phyloP scores from a whole-genome alignment of 2,113 vertebrate genomes.

The Pungitius pungitius region DNA sequence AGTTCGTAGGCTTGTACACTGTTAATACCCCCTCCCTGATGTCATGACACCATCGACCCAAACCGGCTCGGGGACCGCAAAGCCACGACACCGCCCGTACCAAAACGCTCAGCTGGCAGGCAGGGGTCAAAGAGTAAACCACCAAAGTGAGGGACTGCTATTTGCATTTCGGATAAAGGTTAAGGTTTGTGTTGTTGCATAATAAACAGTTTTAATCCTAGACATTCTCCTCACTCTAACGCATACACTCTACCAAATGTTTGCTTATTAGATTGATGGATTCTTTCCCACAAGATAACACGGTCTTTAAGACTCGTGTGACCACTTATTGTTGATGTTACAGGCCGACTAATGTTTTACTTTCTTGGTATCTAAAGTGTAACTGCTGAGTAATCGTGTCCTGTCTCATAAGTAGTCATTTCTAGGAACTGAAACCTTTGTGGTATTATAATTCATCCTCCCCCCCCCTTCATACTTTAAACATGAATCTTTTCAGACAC shows the following conservation, averaged over 20 bases:
- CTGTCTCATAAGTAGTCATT: constrained; percentile 31
- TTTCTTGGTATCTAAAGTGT: constrained; percentile 13
- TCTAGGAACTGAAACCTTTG: constrained; percentile 38
- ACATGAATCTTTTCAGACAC: constrained; percentile 54
- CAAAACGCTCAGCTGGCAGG: constrained; percentile 26
- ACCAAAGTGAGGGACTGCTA: background rate
- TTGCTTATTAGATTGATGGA: background rate
- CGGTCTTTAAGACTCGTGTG: constrained; percentile 15
- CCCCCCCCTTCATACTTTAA: constrained; percentile 35
- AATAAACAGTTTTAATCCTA: constrained; percentile 5
- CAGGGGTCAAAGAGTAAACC: constrained; percentile 25
- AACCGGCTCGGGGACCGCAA: constrained; percentile 52
- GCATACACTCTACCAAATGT: background rate
- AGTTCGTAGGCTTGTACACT: constrained; percentile 73
- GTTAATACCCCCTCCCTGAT: constrained; percentile 75
- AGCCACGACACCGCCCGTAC: constrained; percentile 14
- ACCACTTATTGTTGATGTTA: constrained; percentile 9
- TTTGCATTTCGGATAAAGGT: constrained; percentile 21
- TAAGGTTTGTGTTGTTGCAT: constrained; percentile 25
- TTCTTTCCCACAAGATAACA: constrained; percentile 6
- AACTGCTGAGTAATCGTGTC: constrained; percentile 42
- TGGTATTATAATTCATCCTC: constrained; percentile 34
- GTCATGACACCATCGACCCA: constrained; percentile 74
- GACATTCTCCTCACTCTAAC: background rate
- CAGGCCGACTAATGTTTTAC: constrained; percentile 25